These are phyloP conservation scores for Anoncus sp. DNA, from an alignment of 2,888 invertebrate species.

Conservation along the genomic window DNA sequence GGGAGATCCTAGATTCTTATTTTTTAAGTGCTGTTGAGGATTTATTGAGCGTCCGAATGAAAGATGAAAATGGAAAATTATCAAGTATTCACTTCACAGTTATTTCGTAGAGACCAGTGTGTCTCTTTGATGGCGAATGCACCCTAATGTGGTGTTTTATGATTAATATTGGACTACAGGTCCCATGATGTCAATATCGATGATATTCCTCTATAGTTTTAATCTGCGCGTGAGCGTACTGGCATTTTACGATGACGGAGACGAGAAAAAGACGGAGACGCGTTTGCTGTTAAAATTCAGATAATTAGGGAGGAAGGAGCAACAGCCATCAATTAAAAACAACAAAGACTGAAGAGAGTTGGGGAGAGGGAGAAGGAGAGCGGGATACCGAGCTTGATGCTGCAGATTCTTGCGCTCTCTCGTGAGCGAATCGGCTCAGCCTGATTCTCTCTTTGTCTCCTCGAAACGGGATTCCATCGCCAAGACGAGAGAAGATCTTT, in stretches of 20 bases:
- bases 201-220: background rate
- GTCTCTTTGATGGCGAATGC: background rate
- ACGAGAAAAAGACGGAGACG: constrained; percentile 25
- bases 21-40: background rate
- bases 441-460: constrained; percentile 40
- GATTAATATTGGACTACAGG: constrained; percentile 10
- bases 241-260: constrained; percentile 26
- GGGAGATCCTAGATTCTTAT: background rate
- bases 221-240: constrained; percentile 8
- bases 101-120: background rate
- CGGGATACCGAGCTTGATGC: constrained; percentile 21
- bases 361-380: constrained; percentile 5
- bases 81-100: background rate
- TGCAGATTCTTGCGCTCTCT: constrained; percentile 42
- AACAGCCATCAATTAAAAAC: constrained; percentile 44
- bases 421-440: constrained; percentile 31
- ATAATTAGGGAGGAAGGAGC: constrained; percentile 56
- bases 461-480: constrained; percentile 54
- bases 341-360: constrained; percentile 16
- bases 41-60: background rate
- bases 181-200: background rate
- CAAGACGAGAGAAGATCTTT: constrained; percentile 36
- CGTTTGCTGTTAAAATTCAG: constrained; percentile 49
- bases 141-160: background rate
- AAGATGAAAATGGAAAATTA: background rate